These are phyloP conservation scores for Hypanus sabinus DNA, from an alignment of 2,113 vertebrate species.

Conservation along the genomic window DNA sequence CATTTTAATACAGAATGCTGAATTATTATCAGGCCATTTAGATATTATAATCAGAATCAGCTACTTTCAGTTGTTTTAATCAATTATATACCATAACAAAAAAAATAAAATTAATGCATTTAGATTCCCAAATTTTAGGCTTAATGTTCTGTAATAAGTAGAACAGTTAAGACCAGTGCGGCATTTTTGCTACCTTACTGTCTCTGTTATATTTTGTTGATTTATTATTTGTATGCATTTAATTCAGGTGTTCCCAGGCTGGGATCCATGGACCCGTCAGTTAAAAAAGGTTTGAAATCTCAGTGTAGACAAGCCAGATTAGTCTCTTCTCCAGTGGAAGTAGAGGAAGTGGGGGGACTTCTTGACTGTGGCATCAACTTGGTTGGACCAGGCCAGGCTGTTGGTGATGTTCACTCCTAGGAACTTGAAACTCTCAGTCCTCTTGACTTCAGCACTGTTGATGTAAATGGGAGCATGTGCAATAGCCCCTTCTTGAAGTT, in stretches of 20 bases:
- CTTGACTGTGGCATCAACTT: too few species aligned
- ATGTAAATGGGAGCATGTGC: too few species aligned
- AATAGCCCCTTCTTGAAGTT: too few species aligned
- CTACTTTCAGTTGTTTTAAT: background rate
- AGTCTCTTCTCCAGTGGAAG: too few species aligned
- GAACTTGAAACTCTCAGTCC: too few species aligned
- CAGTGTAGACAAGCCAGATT: too few species aligned
- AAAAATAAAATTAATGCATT: slow-evolving; percentile 16
- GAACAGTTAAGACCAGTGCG: background rate
- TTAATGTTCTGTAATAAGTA: background rate
- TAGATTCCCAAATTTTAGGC: background rate
- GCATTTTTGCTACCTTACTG: background rate
- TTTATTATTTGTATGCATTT: background rate
- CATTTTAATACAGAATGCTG: background rate
- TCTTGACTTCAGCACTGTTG: too few species aligned
- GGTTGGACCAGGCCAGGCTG: too few species aligned
- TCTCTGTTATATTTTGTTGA: background rate
- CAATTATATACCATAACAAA: background rate
- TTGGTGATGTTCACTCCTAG: too few species aligned
- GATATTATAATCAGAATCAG: background rate
- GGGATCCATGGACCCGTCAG: too few species aligned
- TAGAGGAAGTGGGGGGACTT: too few species aligned
- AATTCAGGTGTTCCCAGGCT: background rate
- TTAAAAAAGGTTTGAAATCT: too few species aligned
- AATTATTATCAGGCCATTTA: background rate